Base-by-base conservation (phyloP, 2,888 invertebrate species). In the Lasioglossum villosulum region DNA sequence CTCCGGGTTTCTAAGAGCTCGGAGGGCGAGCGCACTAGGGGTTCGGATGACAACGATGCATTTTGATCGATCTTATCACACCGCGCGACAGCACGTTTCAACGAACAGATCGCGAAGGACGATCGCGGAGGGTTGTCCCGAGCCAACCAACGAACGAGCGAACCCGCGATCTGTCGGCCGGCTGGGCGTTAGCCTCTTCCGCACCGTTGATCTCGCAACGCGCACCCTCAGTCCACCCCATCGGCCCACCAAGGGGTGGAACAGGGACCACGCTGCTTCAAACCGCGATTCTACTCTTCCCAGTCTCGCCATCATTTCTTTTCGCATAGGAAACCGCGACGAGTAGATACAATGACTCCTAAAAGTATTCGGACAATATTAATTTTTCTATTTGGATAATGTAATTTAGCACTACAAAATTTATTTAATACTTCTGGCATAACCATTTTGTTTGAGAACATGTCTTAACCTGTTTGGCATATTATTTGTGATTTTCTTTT, bases 111-210 rank as follows among this genome's bases (percentile, higher is more conserved):
- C 16, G 27, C 30, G 68, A 23, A 68, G 68, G 4, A 68, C 19
- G 59, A 70, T 68, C 14, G 59, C 78, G 63, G 45, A 42, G 63
- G 37, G 79, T 83, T 90, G 78, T 86, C 87, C 59, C 82, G 80
- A 75, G 80, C 76, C 56, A 39, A 68, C 71, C 75, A 72, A 82
- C 82, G 80, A 77, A 82, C 76, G 70, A 39, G 59, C 71, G 78
- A 70, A 82, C 66, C 86, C 80, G 88, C 86, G 80, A 89, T 88
- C 90, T 89, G 87, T 75, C 89, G 91, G 90, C 90, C 82, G 86
- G 91, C 89, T 93, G 93, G 93, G 93, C 93, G 93, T 93, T 90
- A 92, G 93, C 92, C 91, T 86, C 91, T 90, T 91, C 88, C 89
- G 88, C 86, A 84, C 86, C 88, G 88, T 88, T 82, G 81, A 83